Base-by-base conservation (phyloP, 1,140 invertebrate genomes). In the Drosophila albomicans region DNA sequence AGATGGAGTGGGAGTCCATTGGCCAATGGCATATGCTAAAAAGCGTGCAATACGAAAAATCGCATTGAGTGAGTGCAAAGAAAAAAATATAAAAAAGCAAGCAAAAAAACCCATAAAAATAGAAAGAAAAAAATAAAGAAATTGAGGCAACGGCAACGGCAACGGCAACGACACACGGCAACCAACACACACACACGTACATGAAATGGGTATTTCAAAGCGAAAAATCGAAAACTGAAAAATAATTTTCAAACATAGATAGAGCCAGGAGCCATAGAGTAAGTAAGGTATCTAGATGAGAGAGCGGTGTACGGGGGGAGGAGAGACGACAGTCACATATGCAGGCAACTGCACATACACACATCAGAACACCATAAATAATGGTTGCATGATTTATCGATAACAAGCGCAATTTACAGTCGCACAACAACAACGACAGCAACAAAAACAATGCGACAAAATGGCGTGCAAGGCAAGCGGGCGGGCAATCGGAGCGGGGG, bases 321-420 rank as follows among this genome's bases (percentile, higher is more conserved):
- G 69, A 43, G 13, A n/a, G 30, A 51, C 57, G 41, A 74, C 78
- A 81, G 79, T 81, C 81, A 75, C 86, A 91, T 90, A 90, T 89
- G 85, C 74, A 86, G 69, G 68, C 77, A 79, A 70, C 63, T 80
- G 81, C 78, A 91, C 87, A 82, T 63, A 70, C 70, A 75, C 75
- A 78, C 70, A 84, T 63, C 79, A 62, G 85, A 73, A 89, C 85
- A 89, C 85, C 82, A 91, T 89, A 91, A 91, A 91, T 91, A 91
- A 91, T 91, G 85, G 89, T 91, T 89, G 78, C 89, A 91, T 91
- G 89, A 91, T 91, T 91, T 91, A 91, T 91, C 89, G 89, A 91
- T 91, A 91, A 91, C 89, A 91, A 91, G 87, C 88, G 89, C 89
- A 91, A 91, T 91, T 91, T 89, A 90, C 87, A 91, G 82, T 87